Base-by-base conservation (phyloP, 2,113 vertebrate species). In the Pterocles gutturalis region DNA sequence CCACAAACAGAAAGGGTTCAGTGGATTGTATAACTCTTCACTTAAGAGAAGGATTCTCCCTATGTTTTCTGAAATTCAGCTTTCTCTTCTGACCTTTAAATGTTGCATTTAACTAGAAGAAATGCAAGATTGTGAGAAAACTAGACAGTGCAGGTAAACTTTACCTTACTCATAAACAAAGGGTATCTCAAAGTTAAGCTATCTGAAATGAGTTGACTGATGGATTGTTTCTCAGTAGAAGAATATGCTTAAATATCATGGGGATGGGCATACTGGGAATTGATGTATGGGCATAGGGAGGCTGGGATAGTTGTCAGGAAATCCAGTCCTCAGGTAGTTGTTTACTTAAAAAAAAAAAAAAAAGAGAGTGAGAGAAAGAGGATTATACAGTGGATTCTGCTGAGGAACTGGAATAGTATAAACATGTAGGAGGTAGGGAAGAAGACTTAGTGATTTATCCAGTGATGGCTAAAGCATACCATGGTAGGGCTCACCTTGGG, bases 31-130 rank as follows among this genome's bases (percentile, higher is more conserved):
- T 67, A 86, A 25, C 53, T 84, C 57, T 86, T 88, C 66, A 48
- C 38, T 77, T 70, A 43, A 76, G 70, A 86, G 70, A 85, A 82
- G 20, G 46, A 46, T 73, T 90, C 36, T 83, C 28, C 49, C 38
- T 95, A 83, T 89, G 61, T 83, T 91, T 95, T 93, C 41, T 90
- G 25, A 41, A 80, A 9, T 86, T 85, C 55, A 45, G 18, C 61
- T 85, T 93, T 87, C 3, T 5, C 34, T 87, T 89, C 83, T 90
- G 82, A 85, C 75, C 75, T 89, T 94, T 72, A 89, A 72, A 36
- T 79, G 38, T 72, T 87, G 24, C 34, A 36, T 86, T 93, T 86
- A 73, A 83, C 71, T 61, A 36, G 80, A 85, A 79, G 57, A 85
- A 81, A 34, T 55, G n/a, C 29, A 84, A 82, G 22, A 61, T 28